Evolutionary conservation across 2,888 invertebrate species (phyloP), one percentile per base, ranked within the genome.

Genomic region (Cantharis rufa): DNA sequence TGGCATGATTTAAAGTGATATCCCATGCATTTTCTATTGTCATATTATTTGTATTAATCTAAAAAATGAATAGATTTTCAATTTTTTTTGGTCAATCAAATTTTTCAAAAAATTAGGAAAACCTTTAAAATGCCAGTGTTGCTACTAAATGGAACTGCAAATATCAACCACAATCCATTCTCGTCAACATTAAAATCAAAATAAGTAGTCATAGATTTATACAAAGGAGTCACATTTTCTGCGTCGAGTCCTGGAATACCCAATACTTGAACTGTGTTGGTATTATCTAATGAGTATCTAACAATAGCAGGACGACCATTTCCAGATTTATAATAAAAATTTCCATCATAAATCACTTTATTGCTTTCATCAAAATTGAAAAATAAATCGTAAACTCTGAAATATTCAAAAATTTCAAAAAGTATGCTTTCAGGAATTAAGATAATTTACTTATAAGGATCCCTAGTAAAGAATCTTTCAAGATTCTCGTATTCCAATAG

Each of bases 141-240:
- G 86, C 95, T 96, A 0, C 93, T 93, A 24, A 92, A 90, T 66
- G 93, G 91, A 61, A 95, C 92, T 1, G 94, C 93, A 85, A 97
- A 98, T 81, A 98, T 95, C 4, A 95, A 93, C 99, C 99, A 99
- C 7, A 99, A 90, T 10, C 98, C 99, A 85, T 98, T 98, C 86
- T 99, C 98, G 86, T 99, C 99, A 1, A 96, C 95, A 82, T 95
- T 95, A 85, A 99, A 95, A 87, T 99, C 99, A 84, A 98, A 95
- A 90, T 94, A 94, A 86, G 95, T 96, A 86, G 93, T 92, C 82
- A 94, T 92, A 0, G 93, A 91, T 3, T 92, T 92, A 86, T 98
- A 98, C 3, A 98, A 90, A 79, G 89, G 90, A 86, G 92, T 92
- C 16, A 88, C 87, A 21, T 88, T 87, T 69, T 90, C 88, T 75